These are phyloP conservation scores for Stegana nigrithorax DNA, from an alignment of 2,888 invertebrate genomes.

Conservation along the genomic window DNA sequence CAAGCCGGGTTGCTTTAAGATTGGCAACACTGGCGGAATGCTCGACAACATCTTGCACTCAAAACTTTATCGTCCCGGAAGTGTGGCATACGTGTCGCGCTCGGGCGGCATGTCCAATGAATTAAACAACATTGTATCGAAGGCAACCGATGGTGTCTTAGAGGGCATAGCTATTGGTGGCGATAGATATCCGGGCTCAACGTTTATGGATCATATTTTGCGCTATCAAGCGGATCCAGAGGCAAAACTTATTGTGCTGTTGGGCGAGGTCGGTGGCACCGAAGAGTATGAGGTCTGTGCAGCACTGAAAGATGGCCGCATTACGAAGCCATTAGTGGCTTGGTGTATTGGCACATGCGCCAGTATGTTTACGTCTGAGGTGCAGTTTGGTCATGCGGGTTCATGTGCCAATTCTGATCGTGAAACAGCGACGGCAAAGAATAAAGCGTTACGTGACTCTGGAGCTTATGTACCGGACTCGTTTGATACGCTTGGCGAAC, in stretches of 20 bases:
- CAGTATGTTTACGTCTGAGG: slow-evolving; percentile 87
- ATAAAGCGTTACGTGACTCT: slow-evolving; percentile 81
- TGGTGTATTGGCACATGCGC: slow-evolving; percentile 98
- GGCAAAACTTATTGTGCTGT: slow-evolving; percentile 93
- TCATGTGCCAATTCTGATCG: slow-evolving; percentile 94
- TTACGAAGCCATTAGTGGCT: slow-evolving; percentile 95
- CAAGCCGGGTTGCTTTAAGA: slow-evolving; percentile 99
- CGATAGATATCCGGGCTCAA: slow-evolving; percentile 97
- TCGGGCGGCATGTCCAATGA: slow-evolving; percentile 99
- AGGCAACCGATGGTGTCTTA: slow-evolving; percentile 95
- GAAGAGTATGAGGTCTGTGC: slow-evolving; percentile 97
- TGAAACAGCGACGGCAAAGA: slow-evolving; percentile 95
- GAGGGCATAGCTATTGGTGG: slow-evolving; percentile 99
- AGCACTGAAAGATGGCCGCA: slow-evolving; percentile 81
- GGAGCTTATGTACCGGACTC: slow-evolving; percentile 93
- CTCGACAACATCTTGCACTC: slow-evolving; percentile 98
- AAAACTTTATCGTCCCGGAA: slow-evolving; percentile 95
- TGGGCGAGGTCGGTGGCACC: slow-evolving; percentile 98
- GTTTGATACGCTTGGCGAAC: slow-evolving; percentile 90
- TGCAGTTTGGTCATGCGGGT: slow-evolving; percentile 99
- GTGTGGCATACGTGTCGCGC: slow-evolving; percentile 97
- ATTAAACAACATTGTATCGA: slow-evolving; percentile 96
- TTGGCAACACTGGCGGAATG: slow-evolving; percentile 99
- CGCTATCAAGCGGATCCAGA: slow-evolving; percentile 84
- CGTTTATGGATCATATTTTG: slow-evolving; percentile 96